Percentiles rank a stretch among this genome's conserved stretches.
phyloP scores from a whole-genome alignment of 2,797 vertebrate genomes.

The Aplochiton taeniatus region DNA sequence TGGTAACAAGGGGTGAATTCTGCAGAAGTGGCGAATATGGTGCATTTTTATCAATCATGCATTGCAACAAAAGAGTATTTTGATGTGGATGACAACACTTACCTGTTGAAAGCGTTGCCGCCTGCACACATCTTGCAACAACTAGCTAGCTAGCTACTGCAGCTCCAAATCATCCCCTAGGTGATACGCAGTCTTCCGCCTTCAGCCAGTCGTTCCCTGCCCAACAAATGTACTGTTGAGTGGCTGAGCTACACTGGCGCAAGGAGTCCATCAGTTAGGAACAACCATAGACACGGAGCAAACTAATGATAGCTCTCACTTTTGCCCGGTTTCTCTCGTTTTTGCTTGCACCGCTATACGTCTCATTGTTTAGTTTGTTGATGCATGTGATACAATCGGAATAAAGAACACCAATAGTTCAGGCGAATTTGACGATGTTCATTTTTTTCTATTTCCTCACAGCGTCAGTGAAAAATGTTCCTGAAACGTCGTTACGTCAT shows the following conservation, averaged over 20 bases:
- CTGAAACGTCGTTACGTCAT: conserved; percentile 50
- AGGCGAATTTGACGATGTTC: conserved; percentile 34
- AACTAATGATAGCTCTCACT: not conserved
- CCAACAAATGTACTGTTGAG: conserved; percentile 36
- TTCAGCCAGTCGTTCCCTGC: conserved; percentile 25
- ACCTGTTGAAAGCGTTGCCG: conserved; percentile 38
- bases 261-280: conserved; percentile 53
- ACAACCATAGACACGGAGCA: conserved; percentile 29
- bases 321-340: conserved; percentile 14
- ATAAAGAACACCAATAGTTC: conserved; percentile 31
- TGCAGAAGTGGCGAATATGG: too few species aligned
- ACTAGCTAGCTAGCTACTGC: conserved; percentile 35
- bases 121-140: conserved; percentile 31
- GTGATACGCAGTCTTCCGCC: conserved; percentile 62
- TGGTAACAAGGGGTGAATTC: too few species aligned
- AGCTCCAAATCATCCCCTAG: conserved; percentile 40
- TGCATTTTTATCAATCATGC: too few species aligned
- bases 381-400: conserved; percentile 17
- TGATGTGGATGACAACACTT: conserved; percentile 12
- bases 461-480: conserved; percentile 21
- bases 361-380: conserved; percentile 34
- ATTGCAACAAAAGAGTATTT: too few species aligned
- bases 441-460: conserved; percentile 43
- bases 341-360: not conserved
- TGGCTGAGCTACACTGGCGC: conserved; percentile 20